These are phyloP conservation scores for Turritopsis dohrnii DNA, from an alignment of 30 jellyfish, hydroid and myxozoan genomes.

Conservation along the genomic window DNA sequence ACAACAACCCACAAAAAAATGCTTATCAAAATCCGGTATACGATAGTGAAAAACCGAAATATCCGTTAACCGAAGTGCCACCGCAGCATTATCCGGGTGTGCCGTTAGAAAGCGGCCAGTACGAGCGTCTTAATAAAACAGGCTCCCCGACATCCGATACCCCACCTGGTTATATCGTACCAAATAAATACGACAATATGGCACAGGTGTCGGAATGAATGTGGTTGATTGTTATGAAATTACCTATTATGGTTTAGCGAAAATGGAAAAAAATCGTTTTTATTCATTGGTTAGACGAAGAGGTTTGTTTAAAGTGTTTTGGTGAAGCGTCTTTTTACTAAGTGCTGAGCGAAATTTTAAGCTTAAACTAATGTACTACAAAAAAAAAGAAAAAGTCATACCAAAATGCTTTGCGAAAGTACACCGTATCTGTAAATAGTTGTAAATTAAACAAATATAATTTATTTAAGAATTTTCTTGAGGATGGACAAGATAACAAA, in stretches of 20 bases:
- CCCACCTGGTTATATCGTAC: not conserved
- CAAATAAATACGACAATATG: not conserved
- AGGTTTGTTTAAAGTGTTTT: no score
- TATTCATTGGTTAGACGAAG: no score
- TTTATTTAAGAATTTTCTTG: not conserved
- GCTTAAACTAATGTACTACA: no score
- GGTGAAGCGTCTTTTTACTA: no score
- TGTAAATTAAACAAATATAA: not conserved
- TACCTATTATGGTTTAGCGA: no score
- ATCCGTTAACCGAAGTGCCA: not conserved
- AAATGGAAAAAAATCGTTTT: no score
- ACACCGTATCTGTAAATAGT: not conserved
- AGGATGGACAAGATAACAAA: not conserved
- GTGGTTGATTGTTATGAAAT: no score
- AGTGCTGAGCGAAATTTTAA: no score
- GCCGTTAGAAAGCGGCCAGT: not conserved
- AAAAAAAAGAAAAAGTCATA: no score
- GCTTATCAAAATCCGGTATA: not conserved
- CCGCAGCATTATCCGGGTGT: not conserved
- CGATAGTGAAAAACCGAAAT: not conserved
- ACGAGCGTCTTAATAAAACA: not conserved
- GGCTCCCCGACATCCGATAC: not conserved
- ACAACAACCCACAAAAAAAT: not conserved
- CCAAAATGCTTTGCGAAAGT: no score
- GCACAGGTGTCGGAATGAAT: not conserved